Conservation (phyloP, 2,113 vertebrate species). For the Crotophaga sulcirostris region DNA sequence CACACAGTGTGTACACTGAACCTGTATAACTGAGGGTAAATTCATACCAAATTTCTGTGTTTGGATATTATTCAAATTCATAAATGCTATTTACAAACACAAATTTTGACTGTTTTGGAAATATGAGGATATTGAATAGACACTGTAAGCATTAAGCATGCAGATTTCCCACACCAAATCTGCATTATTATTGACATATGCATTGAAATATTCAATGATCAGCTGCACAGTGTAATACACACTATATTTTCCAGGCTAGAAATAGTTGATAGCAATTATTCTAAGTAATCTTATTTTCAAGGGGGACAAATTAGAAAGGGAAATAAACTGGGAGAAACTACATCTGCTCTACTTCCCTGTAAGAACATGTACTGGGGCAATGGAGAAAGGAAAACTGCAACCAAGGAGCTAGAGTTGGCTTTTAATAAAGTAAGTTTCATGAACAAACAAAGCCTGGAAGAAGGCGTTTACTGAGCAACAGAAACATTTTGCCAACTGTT, state of each 20-base stretch:
- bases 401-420: neutral
- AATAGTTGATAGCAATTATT: neutral
- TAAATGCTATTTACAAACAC: neutral
- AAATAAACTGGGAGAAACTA: neutral
- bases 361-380: neutral
- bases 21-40: neutral
- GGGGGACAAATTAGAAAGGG: neutral
- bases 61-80: constrained; percentile 7
- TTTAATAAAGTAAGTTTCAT: neutral
- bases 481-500: neutral
- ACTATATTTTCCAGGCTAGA: neutral
- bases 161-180: neutral
- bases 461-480: neutral
- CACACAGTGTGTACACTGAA: neutral
- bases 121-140: neutral
- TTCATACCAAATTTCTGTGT: constrained; percentile 3
- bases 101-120: neutral
- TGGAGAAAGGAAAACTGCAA: neutral
- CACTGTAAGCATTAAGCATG: neutral
- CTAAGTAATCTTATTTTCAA: neutral
- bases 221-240: rapidly evolving
- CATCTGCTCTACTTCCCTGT: neutral
- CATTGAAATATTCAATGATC: neutral
- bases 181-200: too few species aligned
- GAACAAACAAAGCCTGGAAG: neutral